Percentiles rank a stretch among this genome's conserved stretches.
These are phyloP conservation scores for Phortica magna DNA, from an alignment of 2,888 invertebrate genomes.

Conservation along the genomic window DNA sequence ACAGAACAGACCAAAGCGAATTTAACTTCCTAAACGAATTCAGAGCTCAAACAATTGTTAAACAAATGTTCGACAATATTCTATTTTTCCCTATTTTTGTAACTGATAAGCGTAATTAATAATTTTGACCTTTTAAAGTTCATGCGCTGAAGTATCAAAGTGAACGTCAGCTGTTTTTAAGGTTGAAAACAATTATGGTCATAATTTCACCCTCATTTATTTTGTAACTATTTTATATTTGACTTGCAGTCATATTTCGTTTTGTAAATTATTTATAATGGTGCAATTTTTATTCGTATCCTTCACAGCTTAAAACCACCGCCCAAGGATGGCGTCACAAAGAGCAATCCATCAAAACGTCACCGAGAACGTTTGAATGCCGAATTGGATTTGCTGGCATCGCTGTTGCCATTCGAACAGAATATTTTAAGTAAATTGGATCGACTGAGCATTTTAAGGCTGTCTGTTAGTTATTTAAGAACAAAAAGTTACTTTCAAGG, in stretches of 20 bases:
- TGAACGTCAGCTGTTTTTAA: constrained; percentile 52
- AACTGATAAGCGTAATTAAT: constrained; percentile 72
- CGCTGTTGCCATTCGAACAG: constrained; percentile 96
- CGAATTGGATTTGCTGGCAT: constrained; percentile 97
- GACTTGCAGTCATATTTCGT: constrained; percentile 43
- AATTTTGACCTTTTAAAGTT: constrained; percentile 63
- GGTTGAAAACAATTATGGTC: neutral
- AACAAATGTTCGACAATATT: constrained; percentile 28
- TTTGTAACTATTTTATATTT: constrained; percentile 34
- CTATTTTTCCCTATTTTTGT: constrained; percentile 37
- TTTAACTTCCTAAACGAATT: constrained; percentile 42
- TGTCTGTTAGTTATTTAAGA: constrained; percentile 98
- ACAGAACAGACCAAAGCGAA: constrained; percentile 23
- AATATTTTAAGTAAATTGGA: constrained; percentile 98
- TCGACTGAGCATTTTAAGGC: constrained; percentile 96
- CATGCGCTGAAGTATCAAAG: constrained; percentile 22
- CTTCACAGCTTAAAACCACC: constrained; percentile 93
- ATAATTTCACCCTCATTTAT: constrained; percentile 13
- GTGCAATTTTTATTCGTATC: constrained; percentile 46
- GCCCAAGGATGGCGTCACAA: constrained; percentile 95
- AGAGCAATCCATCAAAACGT: constrained; percentile 98
- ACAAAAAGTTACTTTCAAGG: constrained; percentile 99
- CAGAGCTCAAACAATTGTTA: constrained; percentile 34
- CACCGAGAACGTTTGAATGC: constrained; percentile 98
- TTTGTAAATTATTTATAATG: constrained; percentile 27